phyloP scores from a whole-genome alignment of 2,888 invertebrate genomes.

The Arctia plantaginis region DNA sequence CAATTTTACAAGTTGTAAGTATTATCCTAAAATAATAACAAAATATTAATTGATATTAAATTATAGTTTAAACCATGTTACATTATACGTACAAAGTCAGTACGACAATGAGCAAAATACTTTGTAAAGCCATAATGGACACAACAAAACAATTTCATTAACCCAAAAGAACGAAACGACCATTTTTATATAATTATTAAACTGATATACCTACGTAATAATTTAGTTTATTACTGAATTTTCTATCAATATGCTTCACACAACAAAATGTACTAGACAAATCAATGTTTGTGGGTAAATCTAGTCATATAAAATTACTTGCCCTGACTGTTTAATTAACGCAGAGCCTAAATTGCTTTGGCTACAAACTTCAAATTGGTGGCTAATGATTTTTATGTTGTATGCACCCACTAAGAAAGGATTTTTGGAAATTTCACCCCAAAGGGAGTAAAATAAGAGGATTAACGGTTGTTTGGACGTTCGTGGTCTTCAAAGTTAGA shows the following conservation, averaged over 20 bases:
- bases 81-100: not conserved
- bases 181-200: constrained; percentile 21
- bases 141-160: constrained; percentile 19
- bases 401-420: not conserved
- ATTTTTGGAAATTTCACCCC: too few species aligned
- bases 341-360: too few species aligned
- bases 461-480: not conserved
- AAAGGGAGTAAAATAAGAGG: not conserved
- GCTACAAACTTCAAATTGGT: not conserved
- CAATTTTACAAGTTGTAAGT: not conserved
- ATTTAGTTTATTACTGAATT: not conserved
- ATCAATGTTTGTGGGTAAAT: not conserved
- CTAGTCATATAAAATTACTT: too few species aligned
- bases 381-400: not conserved
- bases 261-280: not conserved
- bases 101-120: not conserved
- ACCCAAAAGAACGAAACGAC: not conserved
- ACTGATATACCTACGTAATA: constrained; percentile 19
- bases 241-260: not conserved
- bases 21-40: not conserved
- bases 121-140: constrained; percentile 3
- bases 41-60: not conserved
- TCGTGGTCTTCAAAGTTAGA: not conserved
- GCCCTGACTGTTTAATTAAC: too few species aligned
- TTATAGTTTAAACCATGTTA: not conserved